These are phyloP conservation scores for Oxystoma pomonae DNA, from an alignment of 2,888 invertebrate genomes.

Conservation along the genomic window DNA sequence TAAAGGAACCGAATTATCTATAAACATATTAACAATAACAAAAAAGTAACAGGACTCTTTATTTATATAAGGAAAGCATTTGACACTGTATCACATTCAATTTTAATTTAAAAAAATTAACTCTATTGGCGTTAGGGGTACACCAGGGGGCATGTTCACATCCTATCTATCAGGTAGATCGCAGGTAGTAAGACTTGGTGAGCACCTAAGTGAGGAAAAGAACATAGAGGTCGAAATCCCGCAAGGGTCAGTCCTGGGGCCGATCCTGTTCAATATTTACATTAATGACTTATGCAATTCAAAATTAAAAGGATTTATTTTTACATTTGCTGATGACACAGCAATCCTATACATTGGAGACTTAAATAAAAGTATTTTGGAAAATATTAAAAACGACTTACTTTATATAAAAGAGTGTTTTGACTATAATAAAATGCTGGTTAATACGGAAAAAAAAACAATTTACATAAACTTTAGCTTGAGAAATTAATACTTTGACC, in stretches of 20 bases:
- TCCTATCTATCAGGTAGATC: neutral
- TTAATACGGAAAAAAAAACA: neutral
- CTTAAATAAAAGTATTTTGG: neutral
- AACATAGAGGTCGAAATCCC: neutral
- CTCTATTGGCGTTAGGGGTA: too few species aligned
- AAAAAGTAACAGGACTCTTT: neutral
- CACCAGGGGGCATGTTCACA: neutral
- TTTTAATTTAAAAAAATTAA: neutral
- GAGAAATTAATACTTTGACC: too few species aligned
- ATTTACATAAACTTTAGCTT: too few species aligned
- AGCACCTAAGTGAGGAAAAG: neutral
- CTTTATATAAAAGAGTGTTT: neutral
- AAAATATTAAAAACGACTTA: neutral
- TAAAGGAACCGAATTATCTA: neutral
- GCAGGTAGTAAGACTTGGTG: neutral
- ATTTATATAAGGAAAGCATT: neutral
- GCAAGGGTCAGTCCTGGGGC: neutral
- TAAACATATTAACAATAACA: neutral
- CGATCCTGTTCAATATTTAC: neutral
- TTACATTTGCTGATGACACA: neutral
- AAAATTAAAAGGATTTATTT: neutral
- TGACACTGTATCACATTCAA: neutral
- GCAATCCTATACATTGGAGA: neutral
- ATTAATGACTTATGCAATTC: neutral
- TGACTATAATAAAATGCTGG: neutral